Evolutionary conservation across 2,888 invertebrate genomes (phyloP).

Genomic region (Petrolisthes cinctipes): DNA sequence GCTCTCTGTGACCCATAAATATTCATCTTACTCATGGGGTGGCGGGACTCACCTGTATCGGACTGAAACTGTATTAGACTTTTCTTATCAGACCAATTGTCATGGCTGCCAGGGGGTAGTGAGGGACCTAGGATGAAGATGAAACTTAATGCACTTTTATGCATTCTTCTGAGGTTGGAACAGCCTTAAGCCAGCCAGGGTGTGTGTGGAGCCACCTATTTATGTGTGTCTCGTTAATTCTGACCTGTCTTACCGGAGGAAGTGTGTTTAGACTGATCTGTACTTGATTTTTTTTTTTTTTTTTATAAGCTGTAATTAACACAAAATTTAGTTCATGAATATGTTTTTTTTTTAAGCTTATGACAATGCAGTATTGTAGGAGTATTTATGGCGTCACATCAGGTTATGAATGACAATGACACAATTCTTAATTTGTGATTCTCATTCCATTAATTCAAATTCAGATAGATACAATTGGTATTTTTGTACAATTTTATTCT

Average conservation of each 20-base stretch:
- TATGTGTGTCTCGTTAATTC: slow-evolving; percentile 59
- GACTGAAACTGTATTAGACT: not conserved
- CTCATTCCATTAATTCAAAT: slow-evolving; percentile 42
- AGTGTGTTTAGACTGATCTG: slow-evolving; percentile 30
- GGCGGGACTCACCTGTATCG: not conserved
- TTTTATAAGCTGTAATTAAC: slow-evolving; percentile 43
- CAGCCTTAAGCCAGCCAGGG: slow-evolving; percentile 61
- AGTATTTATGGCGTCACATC: slow-evolving; percentile 50
- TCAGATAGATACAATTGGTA: slow-evolving; percentile 18
- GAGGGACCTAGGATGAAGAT: slow-evolving; percentile 47
- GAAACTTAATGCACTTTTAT: slow-evolving; percentile 59
- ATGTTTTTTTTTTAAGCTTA: slow-evolving; percentile 51
- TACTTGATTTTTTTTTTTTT: slow-evolving; percentile 46
- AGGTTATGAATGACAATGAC: slow-evolving; percentile 46
- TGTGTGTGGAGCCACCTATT: slow-evolving; percentile 59
- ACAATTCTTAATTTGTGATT: slow-evolving; percentile 35
- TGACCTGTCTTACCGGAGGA: slow-evolving; percentile 43
- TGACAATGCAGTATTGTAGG: slow-evolving; percentile 59
- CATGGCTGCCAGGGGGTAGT: slow-evolving; percentile 39
- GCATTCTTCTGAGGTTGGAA: slow-evolving; percentile 62
- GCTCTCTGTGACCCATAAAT: slow-evolving; percentile 15
- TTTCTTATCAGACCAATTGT: not conserved
- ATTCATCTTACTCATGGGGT: not conserved
- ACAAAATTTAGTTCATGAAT: slow-evolving; percentile 40
- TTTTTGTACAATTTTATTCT: slow-evolving; percentile 27